phyloP scores from a whole-genome alignment of 2,113 vertebrate species.

The Tautogolabrus adspersus region DNA sequence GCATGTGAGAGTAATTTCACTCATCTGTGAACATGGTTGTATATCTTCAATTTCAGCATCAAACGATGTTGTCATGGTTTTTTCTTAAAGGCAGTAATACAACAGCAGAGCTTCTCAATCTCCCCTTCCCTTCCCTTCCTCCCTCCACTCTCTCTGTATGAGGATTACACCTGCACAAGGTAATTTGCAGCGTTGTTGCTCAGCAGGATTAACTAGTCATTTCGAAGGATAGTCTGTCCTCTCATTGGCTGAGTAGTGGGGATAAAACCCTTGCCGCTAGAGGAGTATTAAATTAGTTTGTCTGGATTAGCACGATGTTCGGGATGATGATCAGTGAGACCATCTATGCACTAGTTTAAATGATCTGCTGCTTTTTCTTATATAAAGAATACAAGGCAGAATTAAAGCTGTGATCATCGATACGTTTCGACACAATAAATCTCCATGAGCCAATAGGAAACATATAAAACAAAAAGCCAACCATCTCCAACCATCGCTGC shows the following conservation, averaged over 20 bases:
- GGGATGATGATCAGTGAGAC: conserved; percentile 23
- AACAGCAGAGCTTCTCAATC: conserved; percentile 2
- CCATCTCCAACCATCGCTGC: too few relatives aligned
- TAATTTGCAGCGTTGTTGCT: conserved; percentile 53
- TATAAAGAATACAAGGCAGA: not conserved
- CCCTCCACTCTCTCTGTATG: not conserved
- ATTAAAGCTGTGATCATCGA: not conserved
- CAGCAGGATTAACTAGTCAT: conserved; percentile 59
- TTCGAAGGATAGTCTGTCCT: conserved; percentile 35
- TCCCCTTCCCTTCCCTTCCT: not conserved
- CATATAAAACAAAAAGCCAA: not conserved
- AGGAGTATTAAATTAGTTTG: conserved; percentile 52
- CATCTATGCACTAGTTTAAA: not conserved
- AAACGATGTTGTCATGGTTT: not conserved
- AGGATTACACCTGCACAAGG: conserved; percentile 62
- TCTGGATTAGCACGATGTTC: conserved; percentile 59
- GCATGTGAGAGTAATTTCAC: not conserved
- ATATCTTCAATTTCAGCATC: not conserved
- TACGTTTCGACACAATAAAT: not conserved
- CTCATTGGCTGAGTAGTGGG: conserved; percentile 45
- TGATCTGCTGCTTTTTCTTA: not conserved
- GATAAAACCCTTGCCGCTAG: conserved; percentile 28
- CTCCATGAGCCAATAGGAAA: not conserved
- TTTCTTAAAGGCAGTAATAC: not conserved
- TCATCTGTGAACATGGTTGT: not conserved